Evolutionary conservation across 2,797 vertebrate genomes (phyloP).

Genomic region (Arremon brunneinucha): DNA sequence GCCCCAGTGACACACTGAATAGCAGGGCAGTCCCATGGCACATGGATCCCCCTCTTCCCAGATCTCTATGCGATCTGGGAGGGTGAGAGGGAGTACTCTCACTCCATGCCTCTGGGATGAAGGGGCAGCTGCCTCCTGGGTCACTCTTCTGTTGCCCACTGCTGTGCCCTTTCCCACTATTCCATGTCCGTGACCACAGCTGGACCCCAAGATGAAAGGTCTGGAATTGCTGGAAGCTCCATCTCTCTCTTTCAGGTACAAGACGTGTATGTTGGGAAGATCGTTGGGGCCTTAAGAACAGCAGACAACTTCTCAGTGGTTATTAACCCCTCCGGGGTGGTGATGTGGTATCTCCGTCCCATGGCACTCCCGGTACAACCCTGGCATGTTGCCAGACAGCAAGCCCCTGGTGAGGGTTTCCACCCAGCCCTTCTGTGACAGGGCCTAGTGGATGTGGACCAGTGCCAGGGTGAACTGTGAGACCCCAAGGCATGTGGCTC

Average conservation of each 20-base stretch:
- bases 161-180: neutral
- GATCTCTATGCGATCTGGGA: neutral
- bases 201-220: neutral
- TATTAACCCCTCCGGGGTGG: slow-evolving; percentile 89
- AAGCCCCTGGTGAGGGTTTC: fast-evolving
- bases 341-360: slow-evolving; percentile 89
- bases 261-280: slow-evolving; percentile 77
- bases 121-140: neutral
- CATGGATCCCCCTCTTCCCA: neutral
- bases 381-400: neutral
- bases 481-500: fast-evolving
- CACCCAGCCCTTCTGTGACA: neutral
- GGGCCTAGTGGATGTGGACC: neutral
- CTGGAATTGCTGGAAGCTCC: neutral
- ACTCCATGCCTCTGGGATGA: neutral
- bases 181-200: neutral
- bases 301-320: slow-evolving; percentile 80
- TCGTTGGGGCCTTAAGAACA: slow-evolving; percentile 67
- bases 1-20: neutral
- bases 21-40: neutral
- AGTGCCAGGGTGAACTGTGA: neutral
- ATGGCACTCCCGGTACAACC: neutral
- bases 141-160: neutral
- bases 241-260: slow-evolving; percentile 73
- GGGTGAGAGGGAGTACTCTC: neutral